Evolutionary conservation across 2,888 invertebrate species (phyloP).

Genomic region (Tipula lateralis): DNA sequence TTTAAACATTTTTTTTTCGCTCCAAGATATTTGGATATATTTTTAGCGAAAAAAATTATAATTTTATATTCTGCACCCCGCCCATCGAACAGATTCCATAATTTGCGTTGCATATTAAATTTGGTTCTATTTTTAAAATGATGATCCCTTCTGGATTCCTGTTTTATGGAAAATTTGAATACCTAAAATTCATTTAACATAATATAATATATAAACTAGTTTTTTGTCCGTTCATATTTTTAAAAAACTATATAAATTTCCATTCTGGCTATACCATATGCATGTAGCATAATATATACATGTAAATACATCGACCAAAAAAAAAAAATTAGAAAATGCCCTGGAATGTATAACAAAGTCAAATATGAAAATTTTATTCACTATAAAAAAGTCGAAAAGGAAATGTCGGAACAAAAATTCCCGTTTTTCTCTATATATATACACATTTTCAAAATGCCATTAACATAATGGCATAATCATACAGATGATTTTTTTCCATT

Average conservation of each 20-base stretch:
- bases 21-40: background rate
- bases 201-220: background rate
- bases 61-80: background rate
- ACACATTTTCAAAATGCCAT: constrained; percentile 20
- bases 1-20: background rate
- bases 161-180: background rate
- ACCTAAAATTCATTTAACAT: background rate
- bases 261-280: background rate
- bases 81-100: background rate
- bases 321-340: background rate
- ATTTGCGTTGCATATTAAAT: background rate
- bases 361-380: background rate
- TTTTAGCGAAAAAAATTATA: background rate
- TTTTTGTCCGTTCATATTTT: background rate
- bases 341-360: constrained; percentile 19
- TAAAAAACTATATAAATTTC: constrained; percentile 7
- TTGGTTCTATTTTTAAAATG: background rate
- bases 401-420: background rate
- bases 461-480: constrained; percentile 11
- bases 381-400: background rate
- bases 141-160: background rate
- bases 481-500: background rate
- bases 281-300: background rate
- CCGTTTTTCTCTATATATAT: background rate
- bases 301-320: background rate